These are phyloP conservation scores for Pseudorectes ferrugineus DNA, from an alignment of 2,113 vertebrate genomes.

Conservation along the genomic window DNA sequence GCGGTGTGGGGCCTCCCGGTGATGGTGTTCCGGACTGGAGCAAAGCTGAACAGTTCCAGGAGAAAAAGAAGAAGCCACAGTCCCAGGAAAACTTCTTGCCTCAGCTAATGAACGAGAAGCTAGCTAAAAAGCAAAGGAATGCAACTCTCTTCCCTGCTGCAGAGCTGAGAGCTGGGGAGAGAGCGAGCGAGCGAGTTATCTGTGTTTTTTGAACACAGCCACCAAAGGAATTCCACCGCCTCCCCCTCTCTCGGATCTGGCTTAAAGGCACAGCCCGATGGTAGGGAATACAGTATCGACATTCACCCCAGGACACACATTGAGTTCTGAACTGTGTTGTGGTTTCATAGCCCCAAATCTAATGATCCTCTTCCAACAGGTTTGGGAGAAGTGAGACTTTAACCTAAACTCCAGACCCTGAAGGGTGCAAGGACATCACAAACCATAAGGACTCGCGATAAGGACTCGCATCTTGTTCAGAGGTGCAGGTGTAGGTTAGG, in stretches of 20 bases:
- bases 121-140: background rate
- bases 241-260: background rate
- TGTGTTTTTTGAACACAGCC: background rate
- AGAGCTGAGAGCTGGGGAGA: background rate
- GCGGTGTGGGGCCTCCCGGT: background rate
- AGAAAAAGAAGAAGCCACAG: background rate
- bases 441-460: background rate
- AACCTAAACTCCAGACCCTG: background rate
- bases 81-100: background rate
- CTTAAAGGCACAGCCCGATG: background rate
- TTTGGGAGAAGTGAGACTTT: background rate
- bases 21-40: background rate
- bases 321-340: background rate
- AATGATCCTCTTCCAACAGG: background rate
- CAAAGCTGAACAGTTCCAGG: background rate
- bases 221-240: background rate
- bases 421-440: background rate
- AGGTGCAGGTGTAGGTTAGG: background rate
- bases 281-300: background rate
- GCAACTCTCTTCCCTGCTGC: background rate
- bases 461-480: background rate
- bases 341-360: background rate
- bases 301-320: background rate
- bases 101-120: background rate
- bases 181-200: background rate